These are phyloP conservation scores for Incurvaria masculella DNA, from an alignment of 2,888 invertebrate species.

Conservation along the genomic window DNA sequence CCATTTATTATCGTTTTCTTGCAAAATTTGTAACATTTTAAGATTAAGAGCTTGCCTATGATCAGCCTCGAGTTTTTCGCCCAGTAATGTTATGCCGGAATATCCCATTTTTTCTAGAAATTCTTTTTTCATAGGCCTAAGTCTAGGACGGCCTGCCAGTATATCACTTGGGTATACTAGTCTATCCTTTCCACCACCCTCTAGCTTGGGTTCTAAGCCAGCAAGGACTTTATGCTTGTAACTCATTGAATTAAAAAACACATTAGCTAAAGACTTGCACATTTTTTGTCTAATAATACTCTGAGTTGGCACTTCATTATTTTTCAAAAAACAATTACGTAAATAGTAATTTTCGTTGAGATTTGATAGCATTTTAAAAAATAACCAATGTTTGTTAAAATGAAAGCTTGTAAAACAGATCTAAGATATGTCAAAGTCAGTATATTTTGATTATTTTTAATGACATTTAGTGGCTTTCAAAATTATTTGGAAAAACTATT, in stretches of 20 bases:
- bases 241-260: constrained; percentile 42
- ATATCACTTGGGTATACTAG: constrained; percentile 34
- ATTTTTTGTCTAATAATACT: constrained; percentile 35
- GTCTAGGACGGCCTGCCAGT: constrained; percentile 28
- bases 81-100: constrained; percentile 28
- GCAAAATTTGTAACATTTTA: neutral
- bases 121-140: constrained; percentile 32
- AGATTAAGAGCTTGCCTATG: neutral
- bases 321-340: constrained; percentile 34
- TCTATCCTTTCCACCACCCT: constrained; percentile 41
- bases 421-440: too few species aligned
- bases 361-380: constrained; percentile 20
- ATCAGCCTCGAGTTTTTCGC: constrained; percentile 23
- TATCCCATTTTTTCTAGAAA: constrained; percentile 28
- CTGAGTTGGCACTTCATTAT: constrained; percentile 38
- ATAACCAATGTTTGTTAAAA: constrained; percentile 2
- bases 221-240: constrained; percentile 33
- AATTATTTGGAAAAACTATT: too few species aligned
- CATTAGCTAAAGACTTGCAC: constrained; percentile 31
- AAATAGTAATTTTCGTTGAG: constrained; percentile 34
- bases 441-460: too few species aligned
- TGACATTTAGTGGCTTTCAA: too few species aligned
- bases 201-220: constrained; percentile 37
- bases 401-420: too few species aligned
- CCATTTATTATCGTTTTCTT: neutral